Evolutionary conservation across 2,113 vertebrate genomes (phyloP), one percentile per base, ranked within the genome.

Genomic region (Labeo rohita): DNA sequence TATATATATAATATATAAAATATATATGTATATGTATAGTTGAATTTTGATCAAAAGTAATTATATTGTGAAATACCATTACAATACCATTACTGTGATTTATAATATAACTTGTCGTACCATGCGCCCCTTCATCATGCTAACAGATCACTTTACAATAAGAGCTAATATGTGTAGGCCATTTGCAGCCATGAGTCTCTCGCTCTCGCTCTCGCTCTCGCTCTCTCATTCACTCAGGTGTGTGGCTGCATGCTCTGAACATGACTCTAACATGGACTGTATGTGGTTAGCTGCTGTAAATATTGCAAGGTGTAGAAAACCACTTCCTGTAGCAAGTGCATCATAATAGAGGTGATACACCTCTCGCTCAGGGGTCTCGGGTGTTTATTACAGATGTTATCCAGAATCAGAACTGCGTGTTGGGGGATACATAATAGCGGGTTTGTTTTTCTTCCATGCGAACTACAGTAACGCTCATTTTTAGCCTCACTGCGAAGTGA

Each of bases 231-330:
- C 15, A 54, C 13, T 13, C 66, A n/a, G 13, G 65, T 81, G 18
- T 81, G 79, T 81, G 43, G 16, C 8, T 6, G 21, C 0, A 6
- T 66, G 2, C 74, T 76, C 8, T 52, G 23, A 76, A 52, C 23
- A 6, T 47, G 72, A n/a, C 45, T 74, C 72, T 43, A 43, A 74
- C 39, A 63, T 43, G 81, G 72, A 84, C 39, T 77, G n/a, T 85
- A 39, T 52, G 56, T 85, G 82, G 82, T 39, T 39, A 39, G 81
- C 81, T 54, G 82, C 36, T 84, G 68, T 84, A 16, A 72, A 82
- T 86, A 63, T 63, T 81, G 78, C 39, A 80, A 75, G 43, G 59
- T 36, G 21, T 81, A 34, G 52, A 73, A 23, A 86, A 34, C 61
- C 21, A 45, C 75, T 80, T 79, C 74, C 66, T 70, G 50, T 73